phyloP scores from a whole-genome alignment of 2,797 vertebrate species.

The Platyrinchus mystaceus region DNA sequence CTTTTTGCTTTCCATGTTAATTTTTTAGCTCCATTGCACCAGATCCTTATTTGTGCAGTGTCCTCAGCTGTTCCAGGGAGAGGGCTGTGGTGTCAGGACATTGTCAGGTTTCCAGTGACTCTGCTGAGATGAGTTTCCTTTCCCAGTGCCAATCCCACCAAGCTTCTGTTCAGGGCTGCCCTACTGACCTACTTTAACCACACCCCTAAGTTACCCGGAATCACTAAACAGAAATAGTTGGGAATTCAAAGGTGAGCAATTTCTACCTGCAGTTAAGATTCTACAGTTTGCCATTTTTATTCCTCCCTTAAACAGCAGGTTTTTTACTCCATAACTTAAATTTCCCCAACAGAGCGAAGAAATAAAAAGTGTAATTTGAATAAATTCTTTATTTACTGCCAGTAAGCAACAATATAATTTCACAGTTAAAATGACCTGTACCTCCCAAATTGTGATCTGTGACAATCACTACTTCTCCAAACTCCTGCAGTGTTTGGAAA shows the following conservation, averaged over 20 bases:
- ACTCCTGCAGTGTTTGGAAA: background rate
- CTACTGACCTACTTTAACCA: background rate
- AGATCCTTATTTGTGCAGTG: fast-evolving
- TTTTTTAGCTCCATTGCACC: background rate
- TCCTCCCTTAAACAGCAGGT: background rate
- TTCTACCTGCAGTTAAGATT: background rate
- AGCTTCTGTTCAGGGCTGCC: background rate
- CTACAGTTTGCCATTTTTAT: background rate
- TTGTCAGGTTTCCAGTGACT: background rate
- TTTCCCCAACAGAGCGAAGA: background rate
- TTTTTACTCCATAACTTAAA: background rate
- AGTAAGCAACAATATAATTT: background rate
- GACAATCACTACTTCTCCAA: background rate
- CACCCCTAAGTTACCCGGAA: background rate
- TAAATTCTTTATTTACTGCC: background rate
- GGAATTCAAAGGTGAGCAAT: background rate
- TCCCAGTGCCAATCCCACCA: background rate
- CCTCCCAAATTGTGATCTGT: background rate
- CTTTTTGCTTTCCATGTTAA: background rate
- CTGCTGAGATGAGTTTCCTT: background rate
- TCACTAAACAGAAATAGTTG: background rate
- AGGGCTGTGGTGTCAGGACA: background rate
- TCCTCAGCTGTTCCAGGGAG: background rate
- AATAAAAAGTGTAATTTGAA: background rate
- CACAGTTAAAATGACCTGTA: background rate